Evolutionary conservation across 2,113 vertebrate species (phyloP).

Genomic region (Aix galericulata): DNA sequence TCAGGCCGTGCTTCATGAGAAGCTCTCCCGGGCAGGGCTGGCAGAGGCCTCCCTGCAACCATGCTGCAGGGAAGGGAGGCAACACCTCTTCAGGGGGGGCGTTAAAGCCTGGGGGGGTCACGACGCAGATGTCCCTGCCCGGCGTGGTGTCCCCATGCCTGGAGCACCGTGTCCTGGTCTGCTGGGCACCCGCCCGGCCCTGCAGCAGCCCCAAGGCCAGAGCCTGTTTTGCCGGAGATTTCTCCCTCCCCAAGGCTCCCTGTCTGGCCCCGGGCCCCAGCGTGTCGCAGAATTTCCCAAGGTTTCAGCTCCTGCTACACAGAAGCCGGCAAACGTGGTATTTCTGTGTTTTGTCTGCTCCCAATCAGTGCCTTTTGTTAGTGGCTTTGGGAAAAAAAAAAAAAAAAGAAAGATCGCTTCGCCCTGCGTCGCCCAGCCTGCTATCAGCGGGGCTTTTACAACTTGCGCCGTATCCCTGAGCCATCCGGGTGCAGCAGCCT

Average conservation of each 20-base stretch:
- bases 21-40: not conserved
- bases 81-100: not conserved
- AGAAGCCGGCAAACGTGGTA: not conserved
- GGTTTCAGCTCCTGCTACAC: not conserved
- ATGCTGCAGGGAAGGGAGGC: not conserved
- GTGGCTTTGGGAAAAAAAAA: not conserved
- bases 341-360: slow-evolving; percentile 63
- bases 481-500: not conserved
- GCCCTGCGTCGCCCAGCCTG: not conserved
- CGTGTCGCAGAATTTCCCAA: slow-evolving; percentile 3
- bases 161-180: not conserved
- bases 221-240: not conserved
- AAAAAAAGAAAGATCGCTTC: not conserved
- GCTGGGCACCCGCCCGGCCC: not conserved
- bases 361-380: slow-evolving; percentile 50
- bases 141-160: not conserved
- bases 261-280: slow-evolving; percentile 4
- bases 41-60: not conserved
- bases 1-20: not conserved
- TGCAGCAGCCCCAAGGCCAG: not conserved
- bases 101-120: not conserved
- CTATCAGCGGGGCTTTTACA: not conserved
- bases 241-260: not conserved
- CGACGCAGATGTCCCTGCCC: no score
- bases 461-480: slow-evolving; percentile 33